Conservation (phyloP, 2,888 invertebrate genomes). For the Belgica antarctica region DNA sequence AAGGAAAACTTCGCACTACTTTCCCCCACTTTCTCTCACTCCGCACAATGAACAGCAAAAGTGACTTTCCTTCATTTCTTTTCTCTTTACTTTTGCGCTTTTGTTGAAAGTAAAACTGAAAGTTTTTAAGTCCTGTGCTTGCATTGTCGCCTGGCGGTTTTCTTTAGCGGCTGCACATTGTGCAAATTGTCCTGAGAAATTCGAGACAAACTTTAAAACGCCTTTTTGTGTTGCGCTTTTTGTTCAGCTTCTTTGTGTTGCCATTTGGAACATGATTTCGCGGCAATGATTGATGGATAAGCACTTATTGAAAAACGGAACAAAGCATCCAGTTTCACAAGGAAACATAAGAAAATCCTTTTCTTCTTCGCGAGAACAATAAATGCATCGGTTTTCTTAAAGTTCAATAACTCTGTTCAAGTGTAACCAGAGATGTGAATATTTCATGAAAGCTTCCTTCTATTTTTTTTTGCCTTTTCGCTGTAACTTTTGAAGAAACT, state of each 20-base stretch:
- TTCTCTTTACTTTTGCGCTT: neutral
- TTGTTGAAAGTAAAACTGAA: constrained; percentile 38
- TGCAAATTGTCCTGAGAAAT: neutral
- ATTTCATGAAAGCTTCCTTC: neutral
- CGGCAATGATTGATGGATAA: too few relatives aligned
- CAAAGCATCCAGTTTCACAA: too few relatives aligned
- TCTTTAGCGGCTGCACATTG: neutral
- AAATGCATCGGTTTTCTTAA: too few relatives aligned
- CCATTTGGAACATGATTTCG: neutral
- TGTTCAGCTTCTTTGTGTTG: neutral
- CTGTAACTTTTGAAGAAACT: neutral
- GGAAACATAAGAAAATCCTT: too few relatives aligned
- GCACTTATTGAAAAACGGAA: too few relatives aligned
- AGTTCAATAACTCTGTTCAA: too few relatives aligned
- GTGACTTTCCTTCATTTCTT: constrained; percentile 24
- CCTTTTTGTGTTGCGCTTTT: constrained; percentile 3
- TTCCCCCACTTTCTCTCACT: constrained; percentile 17
- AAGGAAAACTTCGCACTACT: constrained; percentile 29
- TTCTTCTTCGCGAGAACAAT: too few relatives aligned
- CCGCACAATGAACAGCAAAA: constrained; percentile 33
- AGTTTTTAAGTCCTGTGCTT: constrained; percentile 13
- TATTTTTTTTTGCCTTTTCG: neutral
- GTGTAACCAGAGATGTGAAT: neutral
- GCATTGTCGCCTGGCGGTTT: neutral
- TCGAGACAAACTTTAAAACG: neutral